Base-by-base conservation (phyloP, 2,888 invertebrate species). In the Spicauda simplicius region DNA sequence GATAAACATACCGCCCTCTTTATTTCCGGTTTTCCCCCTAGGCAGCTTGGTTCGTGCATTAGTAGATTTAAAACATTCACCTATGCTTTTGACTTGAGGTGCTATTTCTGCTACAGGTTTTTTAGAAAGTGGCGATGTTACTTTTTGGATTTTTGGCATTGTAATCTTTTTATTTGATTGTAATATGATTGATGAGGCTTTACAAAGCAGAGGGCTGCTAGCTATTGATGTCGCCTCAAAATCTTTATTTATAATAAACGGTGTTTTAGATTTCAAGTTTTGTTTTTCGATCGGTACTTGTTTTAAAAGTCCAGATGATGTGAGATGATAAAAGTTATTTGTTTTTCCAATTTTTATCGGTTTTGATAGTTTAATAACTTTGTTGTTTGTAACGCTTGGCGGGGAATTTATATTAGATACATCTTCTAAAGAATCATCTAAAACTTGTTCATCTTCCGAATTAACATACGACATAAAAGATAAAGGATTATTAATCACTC, bases 271-370 rank as follows among this genome's bases (percentile, higher is more conserved):
- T 52, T 18, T 6, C 10, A 16, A 14, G 6, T 56, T 63, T n/a
- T 56, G 48, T 19, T 71, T 70, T 45, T 73, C 65, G 52, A 25
- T 25, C 25, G 25, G 25, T 25, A 68, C 25, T 52, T 33, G 56
- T 48, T 67, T 57, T 11, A 61, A 53, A 41, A 78, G 45, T 55
- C 80, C 82, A 18, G 79, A 79, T 19, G 84, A 71, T 11, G 80
- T 74, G 8, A 89, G 72, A 45, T 87, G 83, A 71, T 83, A 88
- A 75, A 90, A 87, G 18, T 82, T 83, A 75, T 87, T 83, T 0
- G 80, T 80, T 78, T 86, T 90, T 2, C 79, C 75, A 70, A 92
- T 88, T 80, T 81, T 91, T 68, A 92, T 91, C 8, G 91, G 90
- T 76, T 90, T 91, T 2, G 86, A 74, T 2, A 74, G 55, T 77